Evolutionary conservation across 2,797 vertebrate genomes (phyloP).

Genomic region (Aphelocoma californica): DNA sequence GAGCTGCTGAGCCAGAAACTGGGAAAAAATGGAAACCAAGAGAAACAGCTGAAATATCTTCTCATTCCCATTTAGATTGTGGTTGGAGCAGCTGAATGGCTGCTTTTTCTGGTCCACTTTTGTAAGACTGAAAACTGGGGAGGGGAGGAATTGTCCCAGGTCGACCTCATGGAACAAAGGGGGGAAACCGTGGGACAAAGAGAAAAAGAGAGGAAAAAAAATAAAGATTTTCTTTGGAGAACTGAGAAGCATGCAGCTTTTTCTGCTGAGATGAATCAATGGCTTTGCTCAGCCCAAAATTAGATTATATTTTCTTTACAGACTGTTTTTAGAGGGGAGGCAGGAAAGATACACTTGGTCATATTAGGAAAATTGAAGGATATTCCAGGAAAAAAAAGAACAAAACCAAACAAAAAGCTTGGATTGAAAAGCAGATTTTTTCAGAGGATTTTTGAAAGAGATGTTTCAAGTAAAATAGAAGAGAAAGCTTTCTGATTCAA

Average conservation of each 20-base stretch:
- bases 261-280: background rate
- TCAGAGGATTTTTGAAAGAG: background rate
- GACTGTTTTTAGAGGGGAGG: background rate
- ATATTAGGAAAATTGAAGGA: slow-evolving; percentile 21
- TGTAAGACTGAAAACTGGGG: slow-evolving; percentile 43
- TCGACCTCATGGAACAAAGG: slow-evolving; percentile 35
- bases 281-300: background rate
- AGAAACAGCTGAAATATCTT: slow-evolving; percentile 57
- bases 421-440: background rate
- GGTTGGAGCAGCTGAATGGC: slow-evolving; percentile 55
- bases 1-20: slow-evolving; percentile 57
- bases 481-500: background rate
- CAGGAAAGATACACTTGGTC: background rate
- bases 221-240: background rate
- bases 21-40: slow-evolving; percentile 54
- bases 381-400: background rate
- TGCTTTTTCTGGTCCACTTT: slow-evolving; percentile 59
- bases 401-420: background rate
- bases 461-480: background rate
- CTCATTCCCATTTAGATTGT: slow-evolving; percentile 33
- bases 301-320: slow-evolving; percentile 17
- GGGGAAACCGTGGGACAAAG: background rate
- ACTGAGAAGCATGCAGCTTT: background rate
- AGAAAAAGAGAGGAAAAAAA: background rate
- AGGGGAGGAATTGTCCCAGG: slow-evolving; percentile 38